Evolutionary conservation across 2,888 invertebrate genomes (phyloP).

Genomic region (Diaprepes abbreviatus): DNA sequence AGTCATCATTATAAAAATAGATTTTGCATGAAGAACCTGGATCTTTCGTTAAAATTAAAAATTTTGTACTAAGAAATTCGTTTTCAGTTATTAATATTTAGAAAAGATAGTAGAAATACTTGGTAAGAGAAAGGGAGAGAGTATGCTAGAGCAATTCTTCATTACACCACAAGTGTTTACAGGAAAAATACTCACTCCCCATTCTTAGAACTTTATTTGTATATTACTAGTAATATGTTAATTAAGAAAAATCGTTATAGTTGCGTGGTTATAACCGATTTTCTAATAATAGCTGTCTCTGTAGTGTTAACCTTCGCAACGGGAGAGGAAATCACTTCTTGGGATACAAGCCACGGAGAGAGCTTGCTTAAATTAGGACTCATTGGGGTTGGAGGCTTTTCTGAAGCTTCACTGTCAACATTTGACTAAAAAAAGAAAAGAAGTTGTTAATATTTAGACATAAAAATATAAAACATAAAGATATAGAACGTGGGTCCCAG

Average conservation of each 20-base stretch:
- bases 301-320: conserved; percentile 74
- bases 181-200: not conserved
- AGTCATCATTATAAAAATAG: too few relatives aligned
- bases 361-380: conserved; percentile 77
- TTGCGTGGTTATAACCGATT: conserved; percentile 90
- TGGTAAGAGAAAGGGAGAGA: not conserved
- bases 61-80: conserved; percentile 9
- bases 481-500: too few relatives aligned
- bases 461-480: too few relatives aligned
- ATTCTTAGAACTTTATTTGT: not conserved
- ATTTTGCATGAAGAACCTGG: too few relatives aligned
- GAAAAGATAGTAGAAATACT: not conserved
- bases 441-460: not conserved
- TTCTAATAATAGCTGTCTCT: conserved; percentile 79
- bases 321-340: conserved; percentile 76
- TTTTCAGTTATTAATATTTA: too few relatives aligned
- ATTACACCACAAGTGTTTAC: not conserved
- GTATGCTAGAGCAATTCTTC: not conserved
- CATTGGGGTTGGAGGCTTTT: conserved; percentile 64
- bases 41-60: too few relatives aligned
- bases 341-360: conserved; percentile 87
- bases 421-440: conserved; percentile 48
- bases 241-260: conserved; percentile 68
- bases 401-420: conserved; percentile 30
- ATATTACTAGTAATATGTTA: too few relatives aligned